Evolutionary conservation across 2,797 vertebrate genomes (phyloP).

Genomic region (Enteromius fasciolatus): DNA sequence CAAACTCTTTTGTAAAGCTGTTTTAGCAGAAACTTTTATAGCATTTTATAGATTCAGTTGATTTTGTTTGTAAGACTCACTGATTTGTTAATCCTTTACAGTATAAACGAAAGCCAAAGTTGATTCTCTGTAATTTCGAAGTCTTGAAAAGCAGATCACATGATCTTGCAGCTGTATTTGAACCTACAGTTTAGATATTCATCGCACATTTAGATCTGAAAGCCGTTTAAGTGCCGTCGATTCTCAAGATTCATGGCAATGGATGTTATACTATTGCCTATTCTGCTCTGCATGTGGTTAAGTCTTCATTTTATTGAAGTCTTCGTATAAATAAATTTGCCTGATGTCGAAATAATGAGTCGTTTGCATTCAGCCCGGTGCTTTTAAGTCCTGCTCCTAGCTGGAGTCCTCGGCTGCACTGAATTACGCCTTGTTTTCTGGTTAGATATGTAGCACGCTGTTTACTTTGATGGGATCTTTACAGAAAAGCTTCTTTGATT

Average conservation of each 20-base stretch:
- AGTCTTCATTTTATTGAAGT: slow-evolving; percentile 39
- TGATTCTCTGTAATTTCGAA: not conserved
- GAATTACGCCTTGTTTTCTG: slow-evolving; percentile 33
- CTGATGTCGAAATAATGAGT: slow-evolving; percentile 69
- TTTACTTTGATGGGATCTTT: slow-evolving; percentile 53
- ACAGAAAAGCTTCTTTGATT: slow-evolving; percentile 43
- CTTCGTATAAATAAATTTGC: slow-evolving; percentile 54
- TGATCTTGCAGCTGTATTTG: not conserved
- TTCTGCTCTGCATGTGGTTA: slow-evolving; percentile 17
- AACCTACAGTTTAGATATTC: slow-evolving; percentile 20
- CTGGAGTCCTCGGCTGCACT: slow-evolving; percentile 52
- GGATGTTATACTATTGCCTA: slow-evolving; percentile 27
- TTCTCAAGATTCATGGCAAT: not conserved
- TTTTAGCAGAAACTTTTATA: not conserved
- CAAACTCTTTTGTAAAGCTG: not conserved
- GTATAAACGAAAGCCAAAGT: not conserved
- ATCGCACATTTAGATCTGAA: slow-evolving; percentile 13
- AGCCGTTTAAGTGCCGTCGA: not conserved
- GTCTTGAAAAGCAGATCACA: not conserved
- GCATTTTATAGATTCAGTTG: not conserved
- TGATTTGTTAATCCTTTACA: not conserved
- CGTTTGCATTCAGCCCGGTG: slow-evolving; percentile 70
- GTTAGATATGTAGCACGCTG: slow-evolving; percentile 34
- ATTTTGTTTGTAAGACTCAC: not conserved
- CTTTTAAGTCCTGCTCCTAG: slow-evolving; percentile 59